Conservation (phyloP, 2,797 vertebrate species). For the Rhynchonycteris naso region DNA sequence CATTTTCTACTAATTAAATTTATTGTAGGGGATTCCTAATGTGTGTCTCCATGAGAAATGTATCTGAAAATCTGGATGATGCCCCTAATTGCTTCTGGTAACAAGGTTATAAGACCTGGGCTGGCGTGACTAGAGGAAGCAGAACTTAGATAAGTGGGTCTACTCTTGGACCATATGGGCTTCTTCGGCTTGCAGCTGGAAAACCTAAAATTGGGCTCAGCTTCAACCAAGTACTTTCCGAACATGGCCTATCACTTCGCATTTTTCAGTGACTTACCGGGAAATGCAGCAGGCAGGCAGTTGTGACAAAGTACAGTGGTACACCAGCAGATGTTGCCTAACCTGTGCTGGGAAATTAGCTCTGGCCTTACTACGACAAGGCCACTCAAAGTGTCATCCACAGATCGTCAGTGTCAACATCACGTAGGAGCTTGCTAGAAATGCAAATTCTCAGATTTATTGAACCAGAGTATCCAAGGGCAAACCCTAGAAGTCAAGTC, state of each 20-base stretch:
- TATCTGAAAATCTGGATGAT: constrained; percentile 82
- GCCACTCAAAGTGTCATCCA: background rate
- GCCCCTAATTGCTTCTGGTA: constrained; percentile 83
- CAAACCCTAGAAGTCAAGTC: background rate
- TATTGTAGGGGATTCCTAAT: constrained; percentile 82
- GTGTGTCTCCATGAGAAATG: constrained; percentile 72
- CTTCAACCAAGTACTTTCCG: background rate
- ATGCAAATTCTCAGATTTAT: background rate
- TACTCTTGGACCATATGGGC: constrained; percentile 17
- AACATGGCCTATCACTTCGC: constrained; percentile 24
- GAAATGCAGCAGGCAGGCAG: constrained; percentile 31
- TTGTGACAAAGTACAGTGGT: background rate
- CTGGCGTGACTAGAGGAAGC: constrained; percentile 63
- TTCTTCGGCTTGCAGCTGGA: constrained; percentile 33
- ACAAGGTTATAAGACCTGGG: constrained; percentile 81
- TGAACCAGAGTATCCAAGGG: background rate
- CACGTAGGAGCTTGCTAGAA: background rate
- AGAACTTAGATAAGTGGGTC: constrained; percentile 40
- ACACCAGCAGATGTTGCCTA: background rate
- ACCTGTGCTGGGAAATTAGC: background rate
- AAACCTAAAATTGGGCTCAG: constrained; percentile 45
- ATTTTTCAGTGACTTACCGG: constrained; percentile 53
- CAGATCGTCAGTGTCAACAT: background rate
- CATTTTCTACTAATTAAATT: constrained; percentile 86
- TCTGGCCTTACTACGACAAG: background rate